Base-by-base conservation (phyloP, 2,113 vertebrate genomes). In the Plecturocebus donacophilus region DNA sequence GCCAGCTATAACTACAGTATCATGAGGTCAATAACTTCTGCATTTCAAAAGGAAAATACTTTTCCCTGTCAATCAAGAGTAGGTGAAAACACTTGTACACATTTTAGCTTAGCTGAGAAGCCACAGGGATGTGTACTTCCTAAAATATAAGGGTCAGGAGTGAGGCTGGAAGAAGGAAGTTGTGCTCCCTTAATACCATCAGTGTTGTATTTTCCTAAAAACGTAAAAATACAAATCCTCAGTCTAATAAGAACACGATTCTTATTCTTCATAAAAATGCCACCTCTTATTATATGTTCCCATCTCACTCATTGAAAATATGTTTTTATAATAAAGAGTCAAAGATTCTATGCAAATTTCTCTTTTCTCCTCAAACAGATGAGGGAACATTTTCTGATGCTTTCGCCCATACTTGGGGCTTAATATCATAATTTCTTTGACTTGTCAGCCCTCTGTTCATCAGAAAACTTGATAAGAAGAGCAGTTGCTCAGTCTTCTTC, bases 241-340 rank as follows among this genome's bases (percentile, higher is more conserved):
- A 13, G 0, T 87, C 87, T 75, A 38, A 42, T 71, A 58, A 89
- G 71, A 90, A 23, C n/a, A 70, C 64, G 73, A 1, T 52, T 66
- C 61, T 80, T 77, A 52, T 71, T 91, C 73, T 86, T 87, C 58
- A n/a, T 84, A 52, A 77, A 95, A 83, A 56, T 40, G 45, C 17
- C 27, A n/a, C 56, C 52, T 87, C 58, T 56, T 73, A 7, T 87
- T 38, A 42, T 47, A 56, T 86, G 79, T 54, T 40, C 40, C 56
- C 54, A 20, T 47, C 23, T 66, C n/a, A 47, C 17, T 27, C 27
- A 5, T 23, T 82, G 86, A 45, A 58, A 38, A 30, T 77, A 38
- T 85, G 14, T 75, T 90, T 88, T 88, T 66, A 68, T 70, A 42
- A 88, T 68, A 70, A 91, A 87, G 40, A 35, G 8, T 17, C 42